Evolutionary conservation across 2,113 vertebrate genomes (phyloP).

Genomic region (Gracilinanus agilis): DNA sequence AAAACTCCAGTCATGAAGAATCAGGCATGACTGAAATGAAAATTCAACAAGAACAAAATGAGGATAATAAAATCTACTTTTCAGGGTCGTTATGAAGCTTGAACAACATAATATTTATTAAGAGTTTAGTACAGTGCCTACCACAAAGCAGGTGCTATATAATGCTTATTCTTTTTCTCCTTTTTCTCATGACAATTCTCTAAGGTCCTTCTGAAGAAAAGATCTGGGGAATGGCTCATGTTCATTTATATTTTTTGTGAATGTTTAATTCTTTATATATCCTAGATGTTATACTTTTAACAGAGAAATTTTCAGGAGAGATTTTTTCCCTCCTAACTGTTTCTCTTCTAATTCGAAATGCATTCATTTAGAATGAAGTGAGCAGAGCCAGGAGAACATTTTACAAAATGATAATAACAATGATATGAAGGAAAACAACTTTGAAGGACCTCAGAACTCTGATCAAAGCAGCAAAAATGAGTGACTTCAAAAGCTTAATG

Average conservation of each 20-base stretch:
- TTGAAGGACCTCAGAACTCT: not conserved
- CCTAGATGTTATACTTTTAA: not conserved
- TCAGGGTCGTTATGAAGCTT: not conserved
- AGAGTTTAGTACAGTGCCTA: not conserved
- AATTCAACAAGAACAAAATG: no score
- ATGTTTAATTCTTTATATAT: not conserved
- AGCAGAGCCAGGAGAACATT: not conserved
- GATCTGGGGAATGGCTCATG: not conserved
- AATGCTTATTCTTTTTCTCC: not conserved
- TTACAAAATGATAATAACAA: not conserved
- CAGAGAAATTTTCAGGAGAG: not conserved
- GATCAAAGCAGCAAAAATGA: not conserved
- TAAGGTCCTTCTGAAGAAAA: not conserved
- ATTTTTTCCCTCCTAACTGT: not conserved
- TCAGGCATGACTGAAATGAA: no score
- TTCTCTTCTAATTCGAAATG: not conserved
- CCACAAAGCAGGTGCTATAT: not conserved
- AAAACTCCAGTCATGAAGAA: no score
- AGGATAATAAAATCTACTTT: not conserved
- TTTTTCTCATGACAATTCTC: not conserved
- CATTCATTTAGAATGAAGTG: not conserved
- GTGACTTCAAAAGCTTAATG: not conserved
- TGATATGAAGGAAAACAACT: not conserved
- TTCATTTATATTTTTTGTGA: not conserved
- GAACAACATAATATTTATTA: not conserved